phyloP scores from a whole-genome alignment of 30 jellyfish, hydroid and myxozoan genomes.

The Chironex yamaguchii region DNA sequence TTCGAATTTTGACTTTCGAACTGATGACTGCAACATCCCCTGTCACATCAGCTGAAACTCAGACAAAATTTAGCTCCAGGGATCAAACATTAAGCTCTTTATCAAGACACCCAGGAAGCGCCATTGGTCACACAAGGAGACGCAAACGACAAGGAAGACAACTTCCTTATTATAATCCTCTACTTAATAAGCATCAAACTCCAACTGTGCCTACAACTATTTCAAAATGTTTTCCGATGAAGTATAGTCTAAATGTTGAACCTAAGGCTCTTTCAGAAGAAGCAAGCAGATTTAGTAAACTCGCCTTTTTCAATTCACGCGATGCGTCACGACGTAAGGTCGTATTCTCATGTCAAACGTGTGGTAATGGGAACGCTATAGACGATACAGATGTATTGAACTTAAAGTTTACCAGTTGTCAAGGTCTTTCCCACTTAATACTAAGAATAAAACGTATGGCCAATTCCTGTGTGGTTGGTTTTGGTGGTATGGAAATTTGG shows the following conservation, averaged over 20 bases:
- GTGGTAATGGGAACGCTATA: no score
- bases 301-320: background rate
- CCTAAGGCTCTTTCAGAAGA: background rate
- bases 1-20: background rate
- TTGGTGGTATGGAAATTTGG: constrained; percentile 80
- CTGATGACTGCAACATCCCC: background rate
- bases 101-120: no score
- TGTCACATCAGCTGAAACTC: background rate
- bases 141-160: background rate
- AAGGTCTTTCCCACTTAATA: background rate
- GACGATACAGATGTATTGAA: background rate
- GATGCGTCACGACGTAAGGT: background rate
- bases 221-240: background rate
- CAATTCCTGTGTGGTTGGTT: constrained; percentile 62
- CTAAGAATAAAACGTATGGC: constrained; percentile 52
- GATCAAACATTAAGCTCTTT: no score
- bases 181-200: no score
- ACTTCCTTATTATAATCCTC: background rate
- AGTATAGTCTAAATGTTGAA: background rate
- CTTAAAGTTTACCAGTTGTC: background rate
- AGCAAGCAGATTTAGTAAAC: background rate
- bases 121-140: background rate
- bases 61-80: no score
- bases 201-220: background rate
- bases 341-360: background rate